Evolutionary conservation across 2,797 vertebrate genomes (phyloP).

Genomic region (Sebastes melanostomus): DNA sequence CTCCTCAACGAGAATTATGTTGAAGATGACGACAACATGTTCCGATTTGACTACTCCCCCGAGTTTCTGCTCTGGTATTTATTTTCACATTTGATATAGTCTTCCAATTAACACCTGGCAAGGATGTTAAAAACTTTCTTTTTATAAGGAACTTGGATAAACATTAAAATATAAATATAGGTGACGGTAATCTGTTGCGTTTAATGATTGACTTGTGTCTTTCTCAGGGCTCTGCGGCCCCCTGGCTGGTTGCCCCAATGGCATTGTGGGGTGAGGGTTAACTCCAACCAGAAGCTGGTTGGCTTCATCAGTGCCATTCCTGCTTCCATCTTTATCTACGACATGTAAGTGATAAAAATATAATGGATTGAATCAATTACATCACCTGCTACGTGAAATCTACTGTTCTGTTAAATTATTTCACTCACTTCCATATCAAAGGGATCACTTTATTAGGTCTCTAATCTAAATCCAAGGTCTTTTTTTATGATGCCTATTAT

Average conservation of each 20-base stretch:
- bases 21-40: constrained; percentile 99
- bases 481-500: background rate
- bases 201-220: background rate
- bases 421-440: background rate
- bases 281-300: constrained; percentile 96
- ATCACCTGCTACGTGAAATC: background rate
- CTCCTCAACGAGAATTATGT: constrained; percentile 99
- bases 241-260: constrained; percentile 98
- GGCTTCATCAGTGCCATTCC: constrained; percentile 99
- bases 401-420: background rate
- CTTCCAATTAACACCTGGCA: background rate
- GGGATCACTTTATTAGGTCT: background rate
- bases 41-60: constrained; percentile 98
- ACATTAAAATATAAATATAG: background rate
- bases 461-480: no score
- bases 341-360: constrained; percentile 83
- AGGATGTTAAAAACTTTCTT: background rate
- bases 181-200: background rate
- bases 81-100: background rate
- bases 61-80: constrained; percentile 97
- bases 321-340: constrained; percentile 93
- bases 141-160: background rate
- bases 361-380: background rate
- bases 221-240: constrained; percentile 92
- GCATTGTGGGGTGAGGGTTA: constrained; percentile 97